Base-by-base conservation (phyloP, 2,888 invertebrate species). In the Crepidodera aurea region DNA sequence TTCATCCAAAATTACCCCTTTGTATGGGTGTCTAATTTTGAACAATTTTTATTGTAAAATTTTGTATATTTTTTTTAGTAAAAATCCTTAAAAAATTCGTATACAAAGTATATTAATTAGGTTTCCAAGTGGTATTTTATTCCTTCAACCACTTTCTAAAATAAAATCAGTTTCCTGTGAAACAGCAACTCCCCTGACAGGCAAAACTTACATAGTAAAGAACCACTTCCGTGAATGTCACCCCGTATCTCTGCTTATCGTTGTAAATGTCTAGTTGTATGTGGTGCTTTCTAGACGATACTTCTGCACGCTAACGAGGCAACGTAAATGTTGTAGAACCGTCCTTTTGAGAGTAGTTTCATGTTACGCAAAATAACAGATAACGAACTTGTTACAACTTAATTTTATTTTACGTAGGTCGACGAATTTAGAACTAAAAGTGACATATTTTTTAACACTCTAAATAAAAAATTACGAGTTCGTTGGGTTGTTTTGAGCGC, bases 351-450 rank as follows among this genome's bases (percentile, higher is more conserved):
- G 40, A 13, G 53, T 53, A 53, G 53, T 53, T 53, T 53, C 53
- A 40, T 27, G 53, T 53, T 53, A 53, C 53, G 27, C 53, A 40
- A 53, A 53, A 53, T 53, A 53, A 53, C 53, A 53, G 53, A 53
- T 53, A 53, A 53, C 53, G 40, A 53, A 53, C 53, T 39, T 53
- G 40, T 51, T 53, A 40, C 40, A 40, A 53, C 53, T 53, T 40
- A 8, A 53, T 53, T 53, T 53, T 40, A 40, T 53, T 22, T n/a
- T n/a, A n/a, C n/a, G n/a, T n/a, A n/a, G n/a, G n/a, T n/a, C n/a
- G n/a, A n/a, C n/a, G n/a, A n/a, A n/a, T n/a, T n/a, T n/a, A n/a
- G n/a, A n/a, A n/a, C n/a, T n/a, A n/a, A n/a, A n/a, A n/a, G n/a
- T n/a, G n/a, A n/a, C n/a, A n/a, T n/a, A n/a, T n/a, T n/a, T n/a